Evolutionary conservation across 2,888 invertebrate genomes (phyloP).

Genomic region (Atethmia centrago): DNA sequence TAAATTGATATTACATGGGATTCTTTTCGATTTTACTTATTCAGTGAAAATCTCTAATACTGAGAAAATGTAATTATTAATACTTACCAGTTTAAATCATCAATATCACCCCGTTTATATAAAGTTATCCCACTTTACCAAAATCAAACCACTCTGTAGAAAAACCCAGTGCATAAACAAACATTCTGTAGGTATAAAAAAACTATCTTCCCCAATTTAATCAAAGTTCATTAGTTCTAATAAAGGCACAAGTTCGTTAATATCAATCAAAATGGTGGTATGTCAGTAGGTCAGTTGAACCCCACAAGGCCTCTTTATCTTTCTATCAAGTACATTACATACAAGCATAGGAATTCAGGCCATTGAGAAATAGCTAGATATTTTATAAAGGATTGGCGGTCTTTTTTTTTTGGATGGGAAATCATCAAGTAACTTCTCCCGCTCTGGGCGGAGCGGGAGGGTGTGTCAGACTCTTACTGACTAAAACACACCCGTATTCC

Average conservation of each 20-base stretch:
- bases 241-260: slow-evolving; percentile 9
- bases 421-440: too few species aligned
- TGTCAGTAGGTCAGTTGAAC: slow-evolving; percentile 30
- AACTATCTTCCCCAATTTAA: not conserved
- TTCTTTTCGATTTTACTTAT: slow-evolving; percentile 3
- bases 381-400: too few species aligned
- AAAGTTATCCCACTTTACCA: not conserved
- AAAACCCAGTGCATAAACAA: not conserved
- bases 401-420: too few species aligned
- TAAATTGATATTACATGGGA: slow-evolving; percentile 13
- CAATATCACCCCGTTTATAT: not conserved
- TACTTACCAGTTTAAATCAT: not conserved
- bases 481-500: too few species aligned
- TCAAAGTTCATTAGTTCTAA: slow-evolving; percentile 18
- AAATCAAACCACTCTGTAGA: not conserved
- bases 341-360: too few species aligned
- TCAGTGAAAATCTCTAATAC: not conserved
- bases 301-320: not conserved
- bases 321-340: too few species aligned
- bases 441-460: too few species aligned
- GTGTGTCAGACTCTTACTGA: too few species aligned
- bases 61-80: not conserved
- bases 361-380: too few species aligned
- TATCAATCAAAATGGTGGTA: slow-evolving; percentile 29
- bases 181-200: not conserved